Conservation (phyloP, 1,140 invertebrate genomes). For the Drosophila miranda region DNA sequence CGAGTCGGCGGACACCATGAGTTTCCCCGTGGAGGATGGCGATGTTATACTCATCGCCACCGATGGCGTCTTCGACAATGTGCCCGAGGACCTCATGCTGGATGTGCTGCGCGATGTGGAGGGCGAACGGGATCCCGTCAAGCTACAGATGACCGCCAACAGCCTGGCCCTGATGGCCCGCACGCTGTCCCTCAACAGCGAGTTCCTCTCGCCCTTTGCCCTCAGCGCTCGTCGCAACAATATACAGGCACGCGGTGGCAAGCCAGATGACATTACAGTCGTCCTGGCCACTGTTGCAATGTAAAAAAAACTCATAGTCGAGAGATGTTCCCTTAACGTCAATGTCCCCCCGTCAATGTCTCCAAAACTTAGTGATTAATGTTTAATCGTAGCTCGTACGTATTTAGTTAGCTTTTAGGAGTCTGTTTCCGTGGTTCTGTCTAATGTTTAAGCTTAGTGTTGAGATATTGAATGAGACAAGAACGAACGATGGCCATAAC, state of each 20-base stretch:
- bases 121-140: constrained; percentile 88
- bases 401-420: constrained; percentile 71
- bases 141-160: constrained; percentile 95
- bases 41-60: constrained; percentile 98
- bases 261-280: constrained; percentile 99
- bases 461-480: constrained; percentile 52
- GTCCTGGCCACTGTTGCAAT: constrained; percentile 94
- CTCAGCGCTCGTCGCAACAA: constrained; percentile 95
- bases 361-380: constrained; percentile 54
- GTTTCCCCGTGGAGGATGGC: constrained; percentile 95
- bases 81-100: constrained; percentile 92
- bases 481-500: constrained; percentile 20
- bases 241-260: constrained; percentile 95
- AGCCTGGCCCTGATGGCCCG: constrained; percentile 97
- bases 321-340: background rate
- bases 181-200: constrained; percentile 95
- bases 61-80: constrained; percentile 99
- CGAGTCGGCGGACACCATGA: constrained; percentile 94
- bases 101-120: constrained; percentile 83
- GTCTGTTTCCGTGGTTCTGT: constrained; percentile 66
- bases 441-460: constrained; percentile 73
- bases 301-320: constrained; percentile 82
- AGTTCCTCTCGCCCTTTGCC: constrained; percentile 98
- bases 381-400: constrained; percentile 73
- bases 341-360: constrained; percentile 14